Base-by-base conservation (phyloP, 2,888 invertebrate genomes). In the Acanthosepion lycidas region DNA sequence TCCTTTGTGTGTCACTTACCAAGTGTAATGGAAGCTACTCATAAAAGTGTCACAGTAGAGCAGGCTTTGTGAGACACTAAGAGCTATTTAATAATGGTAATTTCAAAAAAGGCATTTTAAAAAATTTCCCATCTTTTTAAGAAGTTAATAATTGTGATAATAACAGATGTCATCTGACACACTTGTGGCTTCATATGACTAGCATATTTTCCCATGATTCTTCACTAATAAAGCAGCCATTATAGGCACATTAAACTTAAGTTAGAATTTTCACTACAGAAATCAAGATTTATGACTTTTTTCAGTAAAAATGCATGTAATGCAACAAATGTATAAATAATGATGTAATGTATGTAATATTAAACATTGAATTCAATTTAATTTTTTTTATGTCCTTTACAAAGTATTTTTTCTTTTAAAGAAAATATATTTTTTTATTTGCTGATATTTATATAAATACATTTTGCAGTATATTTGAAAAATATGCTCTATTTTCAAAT, bases 101-200 rank as follows among this genome's bases (percentile, higher is more conserved):
- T n/a, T 78, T 78, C 15, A 78, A 78, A 78, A 33, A 78, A 33
- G 18, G 78, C 12, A 78, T n/a, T 12, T 12, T 5, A 78, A n/a
- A 12, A 33, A n/a, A 15, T 15, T n/a, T n/a, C 78, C n/a, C 28
- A 15, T 78, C n/a, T 78, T 78, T 78, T 78, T 33, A 78, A 78
- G n/a, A 78, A 78, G 78, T 78, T 78, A n/a, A 78, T 78, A 78
- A 78, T 78, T 78, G n/a, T 78, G 78, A 78, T 78, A 78, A 78
- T n/a, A 78, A 78, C 78, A 78, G n/a, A 78, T 33, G 78, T 33
- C 78, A 78, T 78, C 12, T 78, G 78, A 78, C 78, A 78, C 78
- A 78, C n/a, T 78, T 78, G 78, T 78, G 78, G 78, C 78, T 78
- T 33, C n/a, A 78, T 78, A 78, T 15, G 78, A 78, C 8, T 78